Percentiles rank a stretch among this genome's conserved stretches.
Evolutionary conservation across 2,797 vertebrate genomes (phyloP).

Genomic region (Steatocranus sp.): DNA sequence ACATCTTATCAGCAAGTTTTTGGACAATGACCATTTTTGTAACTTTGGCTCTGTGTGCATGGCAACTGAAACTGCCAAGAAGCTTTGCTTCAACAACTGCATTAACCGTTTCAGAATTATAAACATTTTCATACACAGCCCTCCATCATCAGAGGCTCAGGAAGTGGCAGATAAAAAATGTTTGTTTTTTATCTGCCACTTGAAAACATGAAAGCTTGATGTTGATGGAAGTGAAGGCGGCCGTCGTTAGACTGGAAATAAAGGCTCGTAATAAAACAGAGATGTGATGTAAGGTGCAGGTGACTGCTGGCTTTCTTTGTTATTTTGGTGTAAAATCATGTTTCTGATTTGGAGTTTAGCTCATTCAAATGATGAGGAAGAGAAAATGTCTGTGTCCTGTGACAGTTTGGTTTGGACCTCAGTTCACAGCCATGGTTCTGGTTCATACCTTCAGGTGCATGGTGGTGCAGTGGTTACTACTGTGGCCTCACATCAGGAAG

Average conservation of each 20-base stretch:
- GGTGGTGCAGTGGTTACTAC: not conserved
- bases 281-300: accelerated
- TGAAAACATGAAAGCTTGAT: not conserved
- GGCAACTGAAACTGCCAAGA: too few species aligned
- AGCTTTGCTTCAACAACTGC: accelerated
- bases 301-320: not conserved
- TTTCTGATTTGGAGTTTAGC: not conserved
- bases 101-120: accelerated
- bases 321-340: accelerated
- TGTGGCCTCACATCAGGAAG: not conserved
- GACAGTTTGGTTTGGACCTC: not conserved
- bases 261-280: not conserved
- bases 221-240: not conserved
- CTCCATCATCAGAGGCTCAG: not conserved
- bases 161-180: accelerated
- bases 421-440: accelerated
- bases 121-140: not conserved
- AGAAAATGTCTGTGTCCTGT: accelerated
- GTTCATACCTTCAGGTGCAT: accelerated
- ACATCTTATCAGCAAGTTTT: not conserved
- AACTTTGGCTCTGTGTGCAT: accelerated
- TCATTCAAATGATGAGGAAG: not conserved
- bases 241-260: not conserved
- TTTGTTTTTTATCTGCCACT: not conserved
- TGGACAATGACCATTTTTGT: accelerated